Evolutionary conservation across 2,113 vertebrate genomes (phyloP), one percentile per base, ranked within the genome.

Genomic region (Sturnus vulgaris): DNA sequence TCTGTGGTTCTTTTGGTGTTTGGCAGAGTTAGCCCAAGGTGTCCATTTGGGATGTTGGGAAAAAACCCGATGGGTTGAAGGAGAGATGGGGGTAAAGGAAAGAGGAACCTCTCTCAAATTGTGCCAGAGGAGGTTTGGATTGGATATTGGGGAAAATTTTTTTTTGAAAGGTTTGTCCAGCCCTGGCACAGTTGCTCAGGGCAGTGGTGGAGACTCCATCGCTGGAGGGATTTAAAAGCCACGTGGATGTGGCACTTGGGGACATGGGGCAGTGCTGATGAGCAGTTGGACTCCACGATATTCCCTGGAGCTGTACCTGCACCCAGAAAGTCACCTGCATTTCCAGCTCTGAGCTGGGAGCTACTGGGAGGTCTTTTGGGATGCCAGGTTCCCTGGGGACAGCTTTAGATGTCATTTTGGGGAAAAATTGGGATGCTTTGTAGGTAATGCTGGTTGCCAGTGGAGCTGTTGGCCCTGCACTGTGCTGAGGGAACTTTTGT

Each of bases 401-500:
- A 35, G 39, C 12, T 86, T 64, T 56, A n/a, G 31, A 20, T 71
- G 73, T 56, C 6, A 2, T 64, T 79, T 64, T 47, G 42, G 44
- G 31, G 17, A 24, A 31, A 3, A 47, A 61, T 47, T 14, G 49
- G 46, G 68, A 27, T 22, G 14, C 16, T 86, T 23, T 57, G 27
- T 30, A 27, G 59, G 21, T 27, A 42, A 24, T 1, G 1, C 37
- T 28, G 17, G 19, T 44, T 79, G 39, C 15, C 17, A 37, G 55
- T 0, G 0, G 18, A 80, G 47, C 68, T 21, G 1, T 25, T 3
- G 17, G 23, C 33, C 15, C 35, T 10, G 0, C 7, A 0, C 0
- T 1, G 17, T 7, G 0, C 53, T 11, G 59, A 50, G 37, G 12
- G 10, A 80, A 1, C 49, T 39, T 71, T 69, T 12, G 2, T 12